Evolutionary conservation across 1,140 invertebrate species (phyloP), one percentile per base, ranked within the genome.

Genomic region (Euschistus heros): DNA sequence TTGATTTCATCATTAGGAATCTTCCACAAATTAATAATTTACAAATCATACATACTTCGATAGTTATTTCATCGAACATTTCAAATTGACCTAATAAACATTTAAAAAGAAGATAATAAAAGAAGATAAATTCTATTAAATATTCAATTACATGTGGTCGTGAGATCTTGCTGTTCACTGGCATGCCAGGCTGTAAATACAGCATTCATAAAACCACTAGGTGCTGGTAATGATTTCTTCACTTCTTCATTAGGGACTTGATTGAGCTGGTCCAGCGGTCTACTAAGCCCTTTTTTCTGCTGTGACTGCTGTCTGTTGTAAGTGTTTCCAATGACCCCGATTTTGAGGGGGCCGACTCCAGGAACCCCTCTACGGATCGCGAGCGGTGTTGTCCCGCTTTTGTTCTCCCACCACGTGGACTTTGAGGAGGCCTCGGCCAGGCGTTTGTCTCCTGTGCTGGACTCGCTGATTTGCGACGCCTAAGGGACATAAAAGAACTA

Each of bases 221-320:
- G 18, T 18, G 47, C 47, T 50, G 22, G 26, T 18, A n/a, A 2
- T 18, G 55, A 24, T n/a, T 17, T 59, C 5, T 52, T 65, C 24
- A 70, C 42, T 85, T 85, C 73, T 81, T 83, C 59, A 85, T 85
- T 66, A 86, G 80, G 71, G 83, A 84, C 78, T 83, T 80, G 75
- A 88, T 82, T 79, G 87, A 87, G 74, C 85, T 87, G 37, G 87
- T 84, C 75, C 85, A 87, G 74, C 84, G 81, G 76, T 88, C 85
- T 83, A 88, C 86, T 72, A 88, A 87, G 75, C 86, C 87, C 71
- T 80, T 80, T 66, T 70, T 72, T 27, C 54, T 57, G 22, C 61
- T 63, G n/a, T 59, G 65, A n/a, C 65, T 67, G 10, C 46, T 64
- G 1, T 67, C 63, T 15, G 54, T 66, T 6, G 30, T 61, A 27